Conservation (phyloP, 2,888 invertebrate species). For the Atrina japonica region DNA sequence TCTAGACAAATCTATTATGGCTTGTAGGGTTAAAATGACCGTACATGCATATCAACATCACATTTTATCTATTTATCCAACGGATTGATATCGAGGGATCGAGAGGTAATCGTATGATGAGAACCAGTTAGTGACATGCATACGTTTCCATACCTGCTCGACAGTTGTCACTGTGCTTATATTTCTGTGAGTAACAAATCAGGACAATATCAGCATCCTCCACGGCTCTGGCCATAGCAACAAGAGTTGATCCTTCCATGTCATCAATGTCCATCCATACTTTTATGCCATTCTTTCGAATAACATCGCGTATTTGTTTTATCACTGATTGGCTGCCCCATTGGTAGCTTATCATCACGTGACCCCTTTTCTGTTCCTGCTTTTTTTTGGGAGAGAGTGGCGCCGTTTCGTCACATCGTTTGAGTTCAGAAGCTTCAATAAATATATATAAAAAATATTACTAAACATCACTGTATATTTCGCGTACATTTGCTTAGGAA, state of each 20-base stretch:
- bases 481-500: not conserved
- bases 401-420: not conserved
- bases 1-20: no score
- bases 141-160: slow-evolving; percentile 65
- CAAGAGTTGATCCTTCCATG: slow-evolving; percentile 68
- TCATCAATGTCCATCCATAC: slow-evolving; percentile 63
- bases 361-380: slow-evolving; percentile 41
- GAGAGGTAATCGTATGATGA: no score
- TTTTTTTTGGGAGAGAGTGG: not conserved
- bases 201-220: slow-evolving; percentile 64
- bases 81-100: no score
- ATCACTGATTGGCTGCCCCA: slow-evolving; percentile 64
- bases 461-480: not conserved
- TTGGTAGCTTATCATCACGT: slow-evolving; percentile 73
- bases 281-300: slow-evolving; percentile 39
- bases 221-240: slow-evolving; percentile 70
- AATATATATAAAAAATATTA: slow-evolving; percentile 12
- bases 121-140: no score
- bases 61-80: no score
- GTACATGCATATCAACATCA: no score
- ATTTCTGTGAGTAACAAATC: slow-evolving; percentile 68
- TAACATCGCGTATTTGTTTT: slow-evolving; percentile 51
- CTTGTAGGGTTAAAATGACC: no score
- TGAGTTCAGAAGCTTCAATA: slow-evolving; percentile 6
- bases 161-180: slow-evolving; percentile 72